Percentiles rank a stretch among this genome's conserved stretches.
phyloP scores from a whole-genome alignment of 1,140 invertebrate species.

The Tetramorium alpestre region DNA sequence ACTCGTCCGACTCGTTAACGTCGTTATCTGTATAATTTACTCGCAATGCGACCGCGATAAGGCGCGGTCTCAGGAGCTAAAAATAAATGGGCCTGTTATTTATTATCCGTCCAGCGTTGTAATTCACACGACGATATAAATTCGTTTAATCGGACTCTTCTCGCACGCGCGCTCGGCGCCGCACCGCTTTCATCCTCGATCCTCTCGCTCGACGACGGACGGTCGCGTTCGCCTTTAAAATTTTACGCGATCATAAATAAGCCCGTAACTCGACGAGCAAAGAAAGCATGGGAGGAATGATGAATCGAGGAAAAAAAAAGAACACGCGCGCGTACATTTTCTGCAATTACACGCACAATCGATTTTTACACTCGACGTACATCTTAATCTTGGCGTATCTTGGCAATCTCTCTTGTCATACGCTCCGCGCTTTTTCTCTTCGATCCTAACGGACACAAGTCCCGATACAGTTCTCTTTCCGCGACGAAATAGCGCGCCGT shows the following conservation, averaged over 20 bases:
- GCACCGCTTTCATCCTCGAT: background rate
- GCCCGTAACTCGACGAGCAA: background rate
- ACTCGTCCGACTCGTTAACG: conserved; percentile 33
- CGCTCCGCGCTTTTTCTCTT: background rate
- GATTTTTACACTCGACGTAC: background rate
- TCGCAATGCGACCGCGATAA: conserved; percentile 43
- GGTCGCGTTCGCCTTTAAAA: background rate
- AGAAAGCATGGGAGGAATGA: background rate
- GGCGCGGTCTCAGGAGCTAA: conserved; percentile 38
- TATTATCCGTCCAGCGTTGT: conserved; percentile 17
- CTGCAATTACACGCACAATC: background rate
- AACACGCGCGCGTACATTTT: background rate
- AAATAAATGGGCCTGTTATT: conserved; percentile 43
- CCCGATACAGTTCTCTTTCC: conserved; percentile 58
- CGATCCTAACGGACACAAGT: background rate
- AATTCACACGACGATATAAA: conserved; percentile 57
- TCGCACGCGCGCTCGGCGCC: background rate
- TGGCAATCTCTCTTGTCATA: background rate
- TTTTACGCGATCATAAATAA: conserved; percentile 50
- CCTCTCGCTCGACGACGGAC: background rate
- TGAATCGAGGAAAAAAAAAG: background rate
- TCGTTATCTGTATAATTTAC: conserved; percentile 52
- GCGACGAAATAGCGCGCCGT: conserved; percentile 62
- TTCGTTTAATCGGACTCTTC: conserved; percentile 38
- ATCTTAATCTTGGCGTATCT: background rate